Evolutionary conservation across 2,113 vertebrate genomes (phyloP).

Genomic region (Meleagris gallopavo): DNA sequence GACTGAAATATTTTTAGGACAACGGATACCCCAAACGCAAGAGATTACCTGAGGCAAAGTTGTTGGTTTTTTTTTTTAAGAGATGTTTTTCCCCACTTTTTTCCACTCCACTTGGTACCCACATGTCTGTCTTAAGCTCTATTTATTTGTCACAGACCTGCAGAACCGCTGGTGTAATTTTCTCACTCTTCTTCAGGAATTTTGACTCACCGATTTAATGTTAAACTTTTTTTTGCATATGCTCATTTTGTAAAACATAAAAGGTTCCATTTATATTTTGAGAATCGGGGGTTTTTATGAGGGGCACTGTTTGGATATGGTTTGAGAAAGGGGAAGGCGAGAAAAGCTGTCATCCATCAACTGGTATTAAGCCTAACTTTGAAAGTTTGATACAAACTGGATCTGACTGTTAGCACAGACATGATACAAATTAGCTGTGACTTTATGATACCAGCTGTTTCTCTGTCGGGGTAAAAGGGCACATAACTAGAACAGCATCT

Average conservation of each 20-base stretch:
- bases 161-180: neutral
- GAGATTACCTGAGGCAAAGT: neutral
- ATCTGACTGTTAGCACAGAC: constrained; percentile 74
- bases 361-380: constrained; percentile 64
- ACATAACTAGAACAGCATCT: constrained; percentile 76
- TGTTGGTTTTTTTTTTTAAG: neutral
- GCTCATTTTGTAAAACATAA: neutral
- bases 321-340: neutral
- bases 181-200: neutral
- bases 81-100: neutral
- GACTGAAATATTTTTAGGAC: neutral
- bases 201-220: neutral
- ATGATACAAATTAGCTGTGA: constrained; percentile 80
- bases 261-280: neutral
- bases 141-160: constrained; percentile 29
- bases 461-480: constrained; percentile 73
- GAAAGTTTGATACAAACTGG: constrained; percentile 76
- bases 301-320: neutral
- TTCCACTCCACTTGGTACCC: constrained; percentile 9
- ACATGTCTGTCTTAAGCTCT: neutral
- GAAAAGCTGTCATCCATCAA: constrained; percentile 70
- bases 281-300: neutral
- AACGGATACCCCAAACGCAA: neutral
- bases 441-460: constrained; percentile 76
- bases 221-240: neutral